Evolutionary conservation across 1,140 invertebrate genomes (phyloP), one percentile per base, ranked within the genome.

Genomic region (Drosophila sp.): DNA sequence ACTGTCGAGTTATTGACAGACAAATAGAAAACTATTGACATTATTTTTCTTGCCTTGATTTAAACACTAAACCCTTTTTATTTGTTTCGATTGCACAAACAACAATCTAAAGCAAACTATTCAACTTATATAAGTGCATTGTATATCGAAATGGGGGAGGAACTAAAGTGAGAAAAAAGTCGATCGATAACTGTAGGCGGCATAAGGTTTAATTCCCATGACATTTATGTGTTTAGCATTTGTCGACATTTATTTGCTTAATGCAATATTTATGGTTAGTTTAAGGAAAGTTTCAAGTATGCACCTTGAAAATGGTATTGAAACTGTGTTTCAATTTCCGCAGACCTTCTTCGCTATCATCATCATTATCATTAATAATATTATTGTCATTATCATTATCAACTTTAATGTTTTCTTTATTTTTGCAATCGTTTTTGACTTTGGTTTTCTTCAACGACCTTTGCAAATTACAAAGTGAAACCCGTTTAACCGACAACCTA

Each of bases 381-480:
- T 46, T 27, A 46, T 48, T 32, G 36, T 62, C 7, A 62, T 62
- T 48, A 50, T 13, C n/a, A 29, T 51, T 41, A 18, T 63, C 25
- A 53, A 34, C 29, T 16, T 21, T 50, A 36, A 9, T 62, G 6
- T n/a, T 43, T 58, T n/a, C n/a, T n/a, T n/a, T 21, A 25, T 14
- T 29, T 14, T 57, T 29, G 21, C 5, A 21, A 36, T 62, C 29
- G 48, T 2, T 13, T 38, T 54, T 53, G 8, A 21, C 2, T 34
- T 32, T 45, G 32, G 14, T 32, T 63, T 36, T 36, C 21, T 56
- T 71, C 25, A 71, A 71, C 50, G 67, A 71, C 67, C 67, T 71
- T 71, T 71, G 59, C 32, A 46, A 70, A 63, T 71, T 56, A 40
- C 67, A 56, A 64, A 64, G 41, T 64, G 67, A 56, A 71, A 48